Base-by-base conservation (phyloP, 2,888 invertebrate species). In the Neoitamus cyanurus region DNA sequence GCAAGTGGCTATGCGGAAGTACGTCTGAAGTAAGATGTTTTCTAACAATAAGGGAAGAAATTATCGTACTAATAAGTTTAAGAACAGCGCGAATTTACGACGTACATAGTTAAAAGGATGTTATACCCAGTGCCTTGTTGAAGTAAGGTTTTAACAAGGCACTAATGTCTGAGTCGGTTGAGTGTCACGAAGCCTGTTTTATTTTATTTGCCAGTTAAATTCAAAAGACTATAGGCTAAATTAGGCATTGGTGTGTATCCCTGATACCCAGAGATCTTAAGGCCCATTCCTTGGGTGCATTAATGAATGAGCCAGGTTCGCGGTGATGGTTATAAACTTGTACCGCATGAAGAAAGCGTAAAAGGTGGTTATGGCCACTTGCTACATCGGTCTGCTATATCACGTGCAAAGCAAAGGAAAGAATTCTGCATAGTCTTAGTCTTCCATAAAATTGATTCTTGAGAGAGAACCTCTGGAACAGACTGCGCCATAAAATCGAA, bases 381-480 rank as follows among this genome's bases (percentile, higher is more conserved):
- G 58, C 20, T 58, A 58, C 58, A 58, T 58, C 58, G 42, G 13
- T n/a, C 42, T 15, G 15, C 2, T 58, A 58, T 9, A 58, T 25
- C 25, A 58, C 9, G 25, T 58, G 25, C 7, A 58, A 20, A 9
- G 9, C 6, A 20, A 6, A 58, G 9, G 20, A 20, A 48, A 25
- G 1, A 20, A 20, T 58, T 20, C 25, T 58, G 25, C 25, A 58
- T 58, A 58, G 58, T 58, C 20, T 20, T 15, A 7, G 9, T 58
- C 58, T 58, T 58, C 58, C 58, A 58, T 58, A 58, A 58, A 58
- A 58, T 58, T 58, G 58, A 58, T 58, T 58, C 15, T 58, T 58
- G 58, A 15, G 25, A 58, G 58, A 58, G 20, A 58, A 58, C 7
- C 58, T 20, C 25, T 58, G 58, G 20, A 58, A 58, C 25, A 3